Percentiles rank a stretch among this genome's conserved stretches.
phyloP scores from a whole-genome alignment of 1,140 invertebrate genomes.

The Aphelenchoides fujianensis region DNA sequence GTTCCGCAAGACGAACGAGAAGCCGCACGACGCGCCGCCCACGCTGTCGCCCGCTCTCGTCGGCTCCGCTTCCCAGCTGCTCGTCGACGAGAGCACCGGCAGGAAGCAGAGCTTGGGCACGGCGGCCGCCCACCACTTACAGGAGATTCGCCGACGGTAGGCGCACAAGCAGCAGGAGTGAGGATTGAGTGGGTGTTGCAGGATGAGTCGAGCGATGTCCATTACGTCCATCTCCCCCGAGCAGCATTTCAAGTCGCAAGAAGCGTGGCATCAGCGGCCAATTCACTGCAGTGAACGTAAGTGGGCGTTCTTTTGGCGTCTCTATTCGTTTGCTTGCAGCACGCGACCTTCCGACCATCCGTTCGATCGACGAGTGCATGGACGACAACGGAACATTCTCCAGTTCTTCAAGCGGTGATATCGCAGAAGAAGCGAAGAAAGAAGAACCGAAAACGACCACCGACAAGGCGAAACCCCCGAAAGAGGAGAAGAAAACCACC shows the following conservation, averaged over 20 bases:
- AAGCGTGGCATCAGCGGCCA: background rate
- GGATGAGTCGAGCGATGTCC: background rate
- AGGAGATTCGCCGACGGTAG: background rate
- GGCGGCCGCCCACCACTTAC: background rate
- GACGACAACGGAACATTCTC: too few relatives aligned
- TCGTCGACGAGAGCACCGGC: background rate
- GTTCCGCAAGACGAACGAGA: background rate
- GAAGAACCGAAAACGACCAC: background rate
- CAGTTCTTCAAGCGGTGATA: background rate
- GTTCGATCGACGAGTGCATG: background rate
- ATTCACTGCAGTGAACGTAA: constrained; percentile 9
- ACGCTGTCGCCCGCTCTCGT: background rate
- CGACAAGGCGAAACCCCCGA: background rate
- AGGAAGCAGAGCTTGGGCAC: background rate
- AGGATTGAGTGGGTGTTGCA: background rate
- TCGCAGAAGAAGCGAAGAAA: background rate
- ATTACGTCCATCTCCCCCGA: background rate
- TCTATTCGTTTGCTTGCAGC: constrained; percentile 7
- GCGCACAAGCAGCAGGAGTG: background rate
- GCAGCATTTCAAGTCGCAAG: background rate
- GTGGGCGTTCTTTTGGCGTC: background rate
- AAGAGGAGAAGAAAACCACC: too few relatives aligned
- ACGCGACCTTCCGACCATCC: background rate
- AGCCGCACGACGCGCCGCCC: background rate
- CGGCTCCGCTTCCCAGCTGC: background rate